Evolutionary conservation across 37 sponge, comb jelly and placozoan genomes (phyloP).

Genomic region (Halichondria panicea): DNA sequence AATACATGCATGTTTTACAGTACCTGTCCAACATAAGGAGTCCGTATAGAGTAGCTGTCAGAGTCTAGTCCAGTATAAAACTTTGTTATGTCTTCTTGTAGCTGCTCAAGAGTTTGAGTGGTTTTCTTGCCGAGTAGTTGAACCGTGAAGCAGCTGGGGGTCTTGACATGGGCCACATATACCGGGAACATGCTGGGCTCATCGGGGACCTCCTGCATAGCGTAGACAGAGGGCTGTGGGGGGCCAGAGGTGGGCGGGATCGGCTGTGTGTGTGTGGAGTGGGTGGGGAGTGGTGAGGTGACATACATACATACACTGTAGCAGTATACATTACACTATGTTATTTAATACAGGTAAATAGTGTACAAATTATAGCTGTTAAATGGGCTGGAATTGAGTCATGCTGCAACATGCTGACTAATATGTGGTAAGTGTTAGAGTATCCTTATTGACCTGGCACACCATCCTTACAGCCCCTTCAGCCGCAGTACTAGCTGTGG

Average conservation of each 20-base stretch:
- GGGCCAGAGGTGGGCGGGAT: neutral
- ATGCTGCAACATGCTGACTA: no score
- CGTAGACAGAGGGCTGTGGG: conserved; percentile 5
- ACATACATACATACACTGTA: neutral
- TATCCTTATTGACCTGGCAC: no score
- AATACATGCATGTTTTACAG: conserved; percentile 41
- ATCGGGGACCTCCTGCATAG: neutral
- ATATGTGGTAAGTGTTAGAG: no score
- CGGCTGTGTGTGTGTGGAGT: conserved; percentile 3
- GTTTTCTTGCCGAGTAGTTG: conserved; percentile 66
- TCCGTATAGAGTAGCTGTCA: conserved; percentile 2
- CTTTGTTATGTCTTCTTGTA: conserved; percentile 50
- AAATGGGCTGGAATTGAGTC: no score
- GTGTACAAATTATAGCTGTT: no score
- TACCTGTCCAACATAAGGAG: conserved; percentile 44
- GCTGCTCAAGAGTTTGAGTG: conserved; percentile 45
- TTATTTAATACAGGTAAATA: no score
- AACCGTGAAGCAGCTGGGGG: conserved; percentile 53
- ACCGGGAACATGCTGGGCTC: conserved; percentile 9
- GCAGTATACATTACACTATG: neutral
- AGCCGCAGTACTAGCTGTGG: no score
- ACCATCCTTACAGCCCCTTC: no score
- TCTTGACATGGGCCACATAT: conserved; percentile 54
- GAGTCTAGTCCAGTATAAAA: conserved; percentile 47
- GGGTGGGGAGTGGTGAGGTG: neutral